Conservation (phyloP, 2,888 invertebrate species). For the Drosophila tanythrix region DNA sequence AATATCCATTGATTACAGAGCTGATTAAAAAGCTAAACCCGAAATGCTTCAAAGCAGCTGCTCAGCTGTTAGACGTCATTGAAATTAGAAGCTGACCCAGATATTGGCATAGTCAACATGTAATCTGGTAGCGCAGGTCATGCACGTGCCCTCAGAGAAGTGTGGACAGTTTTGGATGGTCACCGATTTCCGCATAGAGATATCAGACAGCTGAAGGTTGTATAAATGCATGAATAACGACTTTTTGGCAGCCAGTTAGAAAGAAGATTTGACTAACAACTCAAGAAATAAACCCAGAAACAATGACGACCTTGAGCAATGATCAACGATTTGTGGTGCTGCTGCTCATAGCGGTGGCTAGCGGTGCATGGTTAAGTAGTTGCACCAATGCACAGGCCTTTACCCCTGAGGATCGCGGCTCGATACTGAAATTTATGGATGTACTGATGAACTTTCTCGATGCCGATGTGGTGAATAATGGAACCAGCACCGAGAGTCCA, state of each 20-base stretch:
- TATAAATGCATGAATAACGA: slow-evolving; percentile 58
- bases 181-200: slow-evolving; percentile 63
- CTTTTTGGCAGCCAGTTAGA: slow-evolving; percentile 52
- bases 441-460: slow-evolving; percentile 62
- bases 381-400: slow-evolving; percentile 53
- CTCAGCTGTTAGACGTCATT: not conserved
- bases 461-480: slow-evolving; percentile 34
- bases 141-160: slow-evolving; percentile 30
- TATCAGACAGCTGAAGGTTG: slow-evolving; percentile 19
- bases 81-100: slow-evolving; percentile 37
- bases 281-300: not conserved
- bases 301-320: slow-evolving; percentile 39
- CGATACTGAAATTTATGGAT: slow-evolving; percentile 60
- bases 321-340: slow-evolving; percentile 49
- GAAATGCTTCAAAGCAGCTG: not conserved
- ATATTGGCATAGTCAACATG: slow-evolving; percentile 30
- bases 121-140: slow-evolving; percentile 28
- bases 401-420: slow-evolving; percentile 57
- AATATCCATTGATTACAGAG: not conserved
- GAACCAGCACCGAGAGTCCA: slow-evolving; percentile 26
- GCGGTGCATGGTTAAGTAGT: slow-evolving; percentile 21
- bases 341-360: slow-evolving; percentile 36
- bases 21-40: not conserved
- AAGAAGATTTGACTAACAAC: slow-evolving; percentile 34
- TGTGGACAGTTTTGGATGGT: slow-evolving; percentile 4